Conservation (phyloP, 2,797 vertebrate species). For the Falco rusticolus region DNA sequence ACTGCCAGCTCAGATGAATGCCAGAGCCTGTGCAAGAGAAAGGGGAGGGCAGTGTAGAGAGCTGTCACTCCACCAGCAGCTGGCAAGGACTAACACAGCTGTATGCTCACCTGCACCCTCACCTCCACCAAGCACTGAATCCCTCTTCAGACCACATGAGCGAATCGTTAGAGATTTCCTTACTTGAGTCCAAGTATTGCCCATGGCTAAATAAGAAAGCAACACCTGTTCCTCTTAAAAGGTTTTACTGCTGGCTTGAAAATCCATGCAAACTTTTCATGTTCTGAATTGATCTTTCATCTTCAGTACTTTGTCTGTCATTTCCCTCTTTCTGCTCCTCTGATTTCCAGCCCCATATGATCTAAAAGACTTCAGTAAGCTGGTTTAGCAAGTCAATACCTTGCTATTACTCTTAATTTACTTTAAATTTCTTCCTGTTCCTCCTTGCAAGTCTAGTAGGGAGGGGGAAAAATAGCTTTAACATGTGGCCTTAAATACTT, state of each 20-base stretch:
- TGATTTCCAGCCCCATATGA: not conserved
- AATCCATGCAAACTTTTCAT: not conserved
- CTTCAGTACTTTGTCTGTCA: not conserved
- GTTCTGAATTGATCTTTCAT: not conserved
- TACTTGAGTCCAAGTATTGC: not conserved
- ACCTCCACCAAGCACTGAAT: not conserved
- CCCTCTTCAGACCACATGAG: not conserved
- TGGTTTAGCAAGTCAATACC: slow-evolving; percentile 1
- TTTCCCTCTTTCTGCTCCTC: not conserved
- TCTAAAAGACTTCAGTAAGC: not conserved
- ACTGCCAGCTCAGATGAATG: not conserved
- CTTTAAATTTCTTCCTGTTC: slow-evolving; percentile 43
- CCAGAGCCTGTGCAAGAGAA: not conserved
- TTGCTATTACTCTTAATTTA: slow-evolving; percentile 30
- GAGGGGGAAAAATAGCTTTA: slow-evolving; percentile 25
- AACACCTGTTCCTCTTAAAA: not conserved
- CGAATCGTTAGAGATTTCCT: not conserved
- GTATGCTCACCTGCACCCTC: not conserved
- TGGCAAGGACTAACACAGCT: not conserved
- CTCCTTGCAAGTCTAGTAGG: slow-evolving; percentile 18
- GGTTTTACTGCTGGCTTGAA: slow-evolving; percentile 5
- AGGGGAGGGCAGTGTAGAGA: not conserved
- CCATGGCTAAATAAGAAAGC: not conserved
- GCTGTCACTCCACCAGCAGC: not conserved
- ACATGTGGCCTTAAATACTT: slow-evolving; percentile 43